Percentiles rank a stretch among this genome's conserved stretches.
These are phyloP conservation scores for Gymnothorax javanicus DNA, from an alignment of 2,797 vertebrate genomes.

Conservation along the genomic window DNA sequence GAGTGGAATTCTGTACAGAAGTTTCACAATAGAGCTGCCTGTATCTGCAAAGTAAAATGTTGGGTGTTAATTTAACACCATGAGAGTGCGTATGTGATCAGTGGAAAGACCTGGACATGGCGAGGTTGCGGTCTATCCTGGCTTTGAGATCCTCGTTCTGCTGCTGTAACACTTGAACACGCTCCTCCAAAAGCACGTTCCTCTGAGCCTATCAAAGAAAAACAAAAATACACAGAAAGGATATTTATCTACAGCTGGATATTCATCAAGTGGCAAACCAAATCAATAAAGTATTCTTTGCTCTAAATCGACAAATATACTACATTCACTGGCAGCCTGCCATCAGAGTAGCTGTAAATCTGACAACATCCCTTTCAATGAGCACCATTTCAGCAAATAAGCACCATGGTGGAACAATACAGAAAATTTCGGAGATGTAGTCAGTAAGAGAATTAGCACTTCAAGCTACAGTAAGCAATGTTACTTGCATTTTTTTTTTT, in stretches of 20 bases:
- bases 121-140: slow-evolving; percentile 89
- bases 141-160: slow-evolving; percentile 94
- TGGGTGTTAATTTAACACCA: too few species aligned
- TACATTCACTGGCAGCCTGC: not conserved
- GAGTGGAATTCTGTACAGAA: too few species aligned
- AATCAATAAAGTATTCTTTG: not conserved
- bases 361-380: too few species aligned
- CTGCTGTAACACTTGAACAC: slow-evolving; percentile 90
- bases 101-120: slow-evolving; percentile 88
- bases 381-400: not conserved
- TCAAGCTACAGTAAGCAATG: too few species aligned
- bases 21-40: too few species aligned
- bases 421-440: not conserved
- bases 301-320: not conserved
- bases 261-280: slow-evolving; percentile 50
- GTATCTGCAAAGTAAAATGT: too few species aligned
- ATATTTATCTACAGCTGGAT: slow-evolving; percentile 58
- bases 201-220: slow-evolving; percentile 80
- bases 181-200: slow-evolving; percentile 91
- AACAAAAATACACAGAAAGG: slow-evolving; percentile 57
- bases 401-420: not conserved
- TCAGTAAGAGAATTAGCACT: not conserved
- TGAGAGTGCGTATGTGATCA: too few species aligned
- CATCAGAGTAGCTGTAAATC: not conserved
- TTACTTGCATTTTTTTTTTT: too few species aligned